Base-by-base conservation (phyloP, 1,140 invertebrate genomes). In the Kradibia gibbosae region DNA sequence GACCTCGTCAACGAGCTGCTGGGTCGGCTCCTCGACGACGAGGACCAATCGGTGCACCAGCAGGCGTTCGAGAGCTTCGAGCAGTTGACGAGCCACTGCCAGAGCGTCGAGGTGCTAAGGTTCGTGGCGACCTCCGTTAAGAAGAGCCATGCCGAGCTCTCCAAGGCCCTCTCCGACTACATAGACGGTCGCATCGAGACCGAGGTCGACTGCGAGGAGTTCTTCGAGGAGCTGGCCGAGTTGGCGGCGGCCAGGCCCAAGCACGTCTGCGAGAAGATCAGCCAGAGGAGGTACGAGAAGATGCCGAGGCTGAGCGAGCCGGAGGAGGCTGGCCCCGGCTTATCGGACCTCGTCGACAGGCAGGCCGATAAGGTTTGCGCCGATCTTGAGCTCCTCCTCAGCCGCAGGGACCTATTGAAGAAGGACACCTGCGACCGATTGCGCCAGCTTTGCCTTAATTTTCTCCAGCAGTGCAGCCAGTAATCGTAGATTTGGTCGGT, bases 1-100 rank as follows among this genome's bases (percentile, higher is more conserved):
- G 78, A 57, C 34, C 45, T 84, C 0, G 78, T 89, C 10, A 82
- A 85, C 0, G 86, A 86, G 39, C 74, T 90, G 4, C 88, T 88
- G 25, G 86, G 83, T 70, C 77, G 53, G 2, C 62, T 91, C 13
- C 10, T 91, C 0, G 83, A 86, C 45, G 87, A 90, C 25, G 82
- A 85, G 0, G 81, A 87, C 57, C 84, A 86, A 0, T 85, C 85
- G 75, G 85, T 90, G 0, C 82, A 74, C 13, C 89, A 91, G 78
- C 87, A 89, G 50, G 86, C 86, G 0, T 77, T 90, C 1, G 88
- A 90, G 55, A 86, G 85, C 42, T 90, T 90, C 31, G 86, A 89
- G 10, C 8, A 85, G 0, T 73, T 89, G 0, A 86, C 88, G 31
- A 85, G 86, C 8, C 79, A 62, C 0, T 87, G 86, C 13, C 80